phyloP scores from a whole-genome alignment of 2,113 vertebrate species.

The Cavia aperea region DNA sequence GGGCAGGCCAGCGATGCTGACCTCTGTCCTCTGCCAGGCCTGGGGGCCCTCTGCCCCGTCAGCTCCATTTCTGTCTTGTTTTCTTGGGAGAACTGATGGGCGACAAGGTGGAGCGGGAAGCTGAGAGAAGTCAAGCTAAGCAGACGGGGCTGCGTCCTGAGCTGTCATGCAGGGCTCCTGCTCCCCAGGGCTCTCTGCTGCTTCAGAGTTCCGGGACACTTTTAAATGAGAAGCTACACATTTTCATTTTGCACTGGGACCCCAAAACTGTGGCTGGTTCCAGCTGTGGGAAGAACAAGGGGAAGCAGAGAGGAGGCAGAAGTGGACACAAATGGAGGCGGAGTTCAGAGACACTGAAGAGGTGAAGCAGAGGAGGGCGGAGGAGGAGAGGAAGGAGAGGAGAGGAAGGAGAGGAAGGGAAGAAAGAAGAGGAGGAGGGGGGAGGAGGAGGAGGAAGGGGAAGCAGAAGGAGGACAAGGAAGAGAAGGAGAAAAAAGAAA shows the following conservation, averaged over 20 bases:
- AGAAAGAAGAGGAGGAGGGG: fast-evolving
- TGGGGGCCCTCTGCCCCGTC: too few relatives aligned
- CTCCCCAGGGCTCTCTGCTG: background rate
- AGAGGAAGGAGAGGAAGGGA: too few relatives aligned
- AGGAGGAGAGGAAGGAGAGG: fast-evolving
- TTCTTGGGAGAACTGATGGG: background rate
- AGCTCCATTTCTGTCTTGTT: background rate
- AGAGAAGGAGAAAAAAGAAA: background rate
- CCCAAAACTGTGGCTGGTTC: background rate
- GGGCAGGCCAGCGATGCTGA: background rate
- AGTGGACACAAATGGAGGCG: too few relatives aligned
- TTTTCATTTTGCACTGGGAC: background rate
- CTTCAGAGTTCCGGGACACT: background rate
- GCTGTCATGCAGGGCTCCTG: background rate
- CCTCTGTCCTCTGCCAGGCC: background rate
- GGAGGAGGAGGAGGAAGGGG: fast-evolving
- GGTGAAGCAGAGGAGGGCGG: background rate
- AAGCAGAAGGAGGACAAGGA: too few relatives aligned
- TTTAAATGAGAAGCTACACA: background rate
- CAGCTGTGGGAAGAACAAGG: background rate
- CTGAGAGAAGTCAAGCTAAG: background rate
- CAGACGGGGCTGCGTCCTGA: too few relatives aligned
- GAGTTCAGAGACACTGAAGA: fast-evolving
- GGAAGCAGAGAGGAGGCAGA: background rate
- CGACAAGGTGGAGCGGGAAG: too few relatives aligned